A percentile compares a stretch with the other conserved stretches of the same genome.
These are phyloP conservation scores for Deroptyus accipitrinus DNA, from an alignment of 2,113 vertebrate genomes.

Conservation along the genomic window DNA sequence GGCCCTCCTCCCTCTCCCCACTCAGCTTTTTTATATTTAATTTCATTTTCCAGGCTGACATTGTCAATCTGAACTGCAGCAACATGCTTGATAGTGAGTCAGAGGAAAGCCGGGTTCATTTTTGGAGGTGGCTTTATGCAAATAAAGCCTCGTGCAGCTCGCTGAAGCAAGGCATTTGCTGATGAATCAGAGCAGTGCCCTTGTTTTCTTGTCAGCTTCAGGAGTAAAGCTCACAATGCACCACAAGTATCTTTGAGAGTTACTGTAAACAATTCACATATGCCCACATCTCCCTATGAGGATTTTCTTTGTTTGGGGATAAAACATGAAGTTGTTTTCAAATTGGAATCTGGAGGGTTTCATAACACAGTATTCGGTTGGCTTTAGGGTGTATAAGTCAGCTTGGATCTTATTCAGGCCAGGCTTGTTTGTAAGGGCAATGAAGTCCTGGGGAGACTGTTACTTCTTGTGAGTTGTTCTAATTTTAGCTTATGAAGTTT, in stretches of 20 bases:
- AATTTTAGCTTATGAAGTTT: neutral
- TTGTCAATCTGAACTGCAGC: slow-evolving; percentile 60
- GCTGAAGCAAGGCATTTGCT: slow-evolving; percentile 49
- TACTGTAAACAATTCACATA: neutral
- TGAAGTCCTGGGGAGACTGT: neutral
- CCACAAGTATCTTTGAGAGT: neutral
- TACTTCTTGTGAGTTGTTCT: neutral
- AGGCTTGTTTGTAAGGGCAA: neutral
- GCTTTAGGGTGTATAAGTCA: neutral
- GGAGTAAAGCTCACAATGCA: neutral
- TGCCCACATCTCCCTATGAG: neutral
- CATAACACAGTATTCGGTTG: fast-evolving
- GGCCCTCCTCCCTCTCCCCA: neutral
- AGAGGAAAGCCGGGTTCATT: slow-evolving; percentile 39
- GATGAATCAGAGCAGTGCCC: slow-evolving; percentile 48
- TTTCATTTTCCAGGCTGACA: slow-evolving; percentile 60
- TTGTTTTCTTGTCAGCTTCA: neutral
- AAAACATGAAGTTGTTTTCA: neutral
- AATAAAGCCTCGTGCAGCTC: neutral
- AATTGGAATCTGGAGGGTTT: neutral
- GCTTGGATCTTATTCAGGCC: neutral
- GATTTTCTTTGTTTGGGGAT: neutral
- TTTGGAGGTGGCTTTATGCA: slow-evolving; percentile 67
- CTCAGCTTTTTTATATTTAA: slow-evolving; percentile 28
- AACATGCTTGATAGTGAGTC: slow-evolving; percentile 46